Evolutionary conservation across 2,888 invertebrate species (phyloP).

Genomic region (Acanthosepion esculentum): DNA sequence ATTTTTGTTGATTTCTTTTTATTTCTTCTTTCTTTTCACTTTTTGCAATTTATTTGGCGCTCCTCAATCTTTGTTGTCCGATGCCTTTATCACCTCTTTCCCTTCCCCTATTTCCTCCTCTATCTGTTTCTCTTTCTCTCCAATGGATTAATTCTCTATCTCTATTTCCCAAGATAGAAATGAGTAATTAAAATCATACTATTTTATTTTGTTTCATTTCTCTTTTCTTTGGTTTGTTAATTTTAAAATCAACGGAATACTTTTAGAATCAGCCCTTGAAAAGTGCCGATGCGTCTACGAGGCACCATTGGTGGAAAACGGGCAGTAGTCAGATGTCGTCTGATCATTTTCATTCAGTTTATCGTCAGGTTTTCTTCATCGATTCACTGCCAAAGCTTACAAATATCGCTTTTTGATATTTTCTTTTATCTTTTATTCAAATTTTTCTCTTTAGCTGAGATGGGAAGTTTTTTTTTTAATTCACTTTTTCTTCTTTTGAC

Average conservation of each 20-base stretch:
- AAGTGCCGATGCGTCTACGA: neutral
- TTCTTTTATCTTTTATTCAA: neutral
- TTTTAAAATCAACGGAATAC: neutral
- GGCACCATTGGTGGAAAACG: neutral
- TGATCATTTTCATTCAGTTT: neutral
- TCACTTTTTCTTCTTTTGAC: neutral
- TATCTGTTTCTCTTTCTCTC: no score
- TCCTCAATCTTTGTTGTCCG: no score
- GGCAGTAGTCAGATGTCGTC: neutral
- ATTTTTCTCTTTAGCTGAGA: neutral
- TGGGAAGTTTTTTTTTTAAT: neutral
- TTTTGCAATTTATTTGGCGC: no score
- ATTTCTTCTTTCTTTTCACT: no score
- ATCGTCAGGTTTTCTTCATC: neutral
- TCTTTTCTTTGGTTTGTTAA: neutral
- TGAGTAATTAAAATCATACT: neutral
- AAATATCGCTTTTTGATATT: neutral
- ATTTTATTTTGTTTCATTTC: neutral
- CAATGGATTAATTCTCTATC: neutral
- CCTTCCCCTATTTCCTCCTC: no score
- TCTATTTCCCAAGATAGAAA: neutral
- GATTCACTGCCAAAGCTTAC: neutral
- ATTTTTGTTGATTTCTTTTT: no score
- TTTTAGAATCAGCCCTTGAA: neutral
- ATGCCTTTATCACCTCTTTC: no score